Conservation (phyloP, 2,113 vertebrate genomes). For the Platichthys stellatus region DNA sequence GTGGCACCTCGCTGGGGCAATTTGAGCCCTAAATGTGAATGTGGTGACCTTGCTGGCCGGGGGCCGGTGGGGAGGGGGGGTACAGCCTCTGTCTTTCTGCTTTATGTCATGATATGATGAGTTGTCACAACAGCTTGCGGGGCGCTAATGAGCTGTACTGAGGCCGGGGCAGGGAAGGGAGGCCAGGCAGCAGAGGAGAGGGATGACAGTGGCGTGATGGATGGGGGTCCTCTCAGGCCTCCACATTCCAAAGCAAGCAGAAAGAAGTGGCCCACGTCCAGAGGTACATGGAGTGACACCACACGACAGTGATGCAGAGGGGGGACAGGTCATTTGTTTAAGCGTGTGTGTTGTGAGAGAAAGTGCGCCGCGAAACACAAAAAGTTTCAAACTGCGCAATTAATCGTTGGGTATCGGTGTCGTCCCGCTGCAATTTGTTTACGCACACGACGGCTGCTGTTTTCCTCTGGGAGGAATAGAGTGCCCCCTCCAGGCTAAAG, state of each 20-base stretch:
- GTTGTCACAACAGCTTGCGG: constrained; percentile 82
- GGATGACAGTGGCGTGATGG: constrained; percentile 82
- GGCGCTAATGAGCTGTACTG: constrained; percentile 84
- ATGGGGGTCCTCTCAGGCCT: constrained; percentile 77
- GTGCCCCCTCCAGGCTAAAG: constrained; percentile 65
- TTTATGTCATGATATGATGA: constrained; percentile 85
- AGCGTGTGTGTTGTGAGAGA: not conserved
- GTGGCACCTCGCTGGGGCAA: constrained; percentile 80
- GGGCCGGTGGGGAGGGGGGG: constrained; percentile 44
- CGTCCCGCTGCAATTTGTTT: constrained; percentile 49
- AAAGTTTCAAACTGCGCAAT: constrained; percentile 39
- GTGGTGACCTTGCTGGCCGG: constrained; percentile 73
- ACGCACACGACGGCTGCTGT: constrained; percentile 30
- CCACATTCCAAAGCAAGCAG: constrained; percentile 82
- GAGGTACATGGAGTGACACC: constrained; percentile 56
- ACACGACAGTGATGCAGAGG: constrained; percentile 20
- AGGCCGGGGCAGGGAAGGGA: constrained; percentile 57
- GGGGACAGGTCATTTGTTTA: constrained; percentile 1
- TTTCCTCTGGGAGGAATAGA: constrained; percentile 48
- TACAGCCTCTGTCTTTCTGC: constrained; percentile 70
- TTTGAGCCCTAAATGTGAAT: constrained; percentile 83
- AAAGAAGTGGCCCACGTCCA: constrained; percentile 73
- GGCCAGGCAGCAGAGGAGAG: constrained; percentile 34
- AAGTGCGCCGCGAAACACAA: not conserved
- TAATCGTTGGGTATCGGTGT: constrained; percentile 40